Percentiles rank a stretch among this genome's conserved stretches.
Evolutionary conservation across 2,888 invertebrate species (phyloP).

Genomic region (Diplazon laetatorius): DNA sequence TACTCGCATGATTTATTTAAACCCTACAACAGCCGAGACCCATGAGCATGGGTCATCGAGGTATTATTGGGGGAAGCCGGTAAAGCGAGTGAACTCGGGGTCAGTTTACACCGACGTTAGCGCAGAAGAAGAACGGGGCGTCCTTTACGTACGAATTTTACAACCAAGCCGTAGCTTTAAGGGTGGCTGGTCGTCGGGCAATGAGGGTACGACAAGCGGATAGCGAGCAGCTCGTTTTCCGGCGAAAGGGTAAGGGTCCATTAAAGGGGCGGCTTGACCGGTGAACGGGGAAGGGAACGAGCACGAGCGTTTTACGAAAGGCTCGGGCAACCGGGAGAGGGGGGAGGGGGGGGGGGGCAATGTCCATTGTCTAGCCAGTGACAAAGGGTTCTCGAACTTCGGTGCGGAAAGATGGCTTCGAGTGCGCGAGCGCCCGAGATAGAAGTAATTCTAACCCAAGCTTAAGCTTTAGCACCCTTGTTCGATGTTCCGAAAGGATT

Average conservation of each 20-base stretch:
- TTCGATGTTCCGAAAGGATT: constrained; percentile 33
- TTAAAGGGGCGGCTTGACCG: constrained; percentile 76
- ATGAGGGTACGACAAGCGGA: constrained; percentile 30
- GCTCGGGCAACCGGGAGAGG: constrained; percentile 47
- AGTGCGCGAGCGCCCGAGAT: constrained; percentile 22
- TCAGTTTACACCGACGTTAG: constrained; percentile 52
- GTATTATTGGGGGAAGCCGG: constrained; percentile 51
- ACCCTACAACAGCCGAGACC: constrained; percentile 28
- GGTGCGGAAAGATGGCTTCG: constrained; percentile 25
- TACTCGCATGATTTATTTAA: constrained; percentile 37
- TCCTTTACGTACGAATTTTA: constrained; percentile 53
- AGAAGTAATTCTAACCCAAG: constrained; percentile 27
- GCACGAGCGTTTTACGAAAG: constrained; percentile 17
- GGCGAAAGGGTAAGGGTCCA: constrained; percentile 55
- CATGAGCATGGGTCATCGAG: constrained; percentile 10
- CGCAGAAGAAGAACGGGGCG: constrained; percentile 27
- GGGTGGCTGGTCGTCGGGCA: constrained; percentile 38
- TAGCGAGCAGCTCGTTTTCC: constrained; percentile 16
- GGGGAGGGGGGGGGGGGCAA: too few relatives aligned
- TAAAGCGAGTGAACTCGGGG: constrained; percentile 56
- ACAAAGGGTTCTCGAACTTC: constrained; percentile 68
- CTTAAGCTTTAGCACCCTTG: constrained; percentile 49
- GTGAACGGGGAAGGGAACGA: constrained; percentile 59
- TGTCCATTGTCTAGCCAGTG: constrained; percentile 68
- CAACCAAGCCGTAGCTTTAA: constrained; percentile 55